Evolutionary conservation across 2,113 vertebrate species (phyloP).

Genomic region (Forbesichthys papilliferus): DNA sequence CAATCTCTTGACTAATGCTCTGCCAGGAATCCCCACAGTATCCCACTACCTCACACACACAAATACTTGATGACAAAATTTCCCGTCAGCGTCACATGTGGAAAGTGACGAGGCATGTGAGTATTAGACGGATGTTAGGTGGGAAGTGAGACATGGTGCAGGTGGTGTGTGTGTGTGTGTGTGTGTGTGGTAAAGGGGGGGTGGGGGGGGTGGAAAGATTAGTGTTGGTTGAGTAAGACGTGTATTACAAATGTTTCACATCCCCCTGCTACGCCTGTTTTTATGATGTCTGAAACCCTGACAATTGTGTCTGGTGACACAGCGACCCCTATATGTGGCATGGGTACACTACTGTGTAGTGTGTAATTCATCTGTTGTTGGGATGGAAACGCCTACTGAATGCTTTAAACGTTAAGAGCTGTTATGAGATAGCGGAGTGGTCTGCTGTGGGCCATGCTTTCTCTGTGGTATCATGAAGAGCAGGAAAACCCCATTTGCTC

Average conservation of each 20-base stretch:
- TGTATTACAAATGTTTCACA: background rate
- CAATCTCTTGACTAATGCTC: background rate
- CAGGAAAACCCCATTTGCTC: too few species aligned
- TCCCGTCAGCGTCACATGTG: background rate
- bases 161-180: slow-evolving; percentile 7
- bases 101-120: slow-evolving; percentile 25
- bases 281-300: background rate
- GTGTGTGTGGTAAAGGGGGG: background rate
- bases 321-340: slow-evolving; percentile 26
- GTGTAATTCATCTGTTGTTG: background rate
- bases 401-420: too few species aligned
- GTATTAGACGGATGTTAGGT: slow-evolving; percentile 8
- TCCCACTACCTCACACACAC: background rate
- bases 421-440: too few species aligned
- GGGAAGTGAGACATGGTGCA: slow-evolving; percentile 4
- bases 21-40: background rate
- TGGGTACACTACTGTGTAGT: background rate
- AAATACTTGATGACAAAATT: background rate
- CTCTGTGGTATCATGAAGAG: too few species aligned
- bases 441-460: too few species aligned
- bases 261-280: slow-evolving; percentile 6
- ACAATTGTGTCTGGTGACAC: slow-evolving; percentile 14
- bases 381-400: background rate
- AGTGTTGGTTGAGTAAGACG: too few species aligned
- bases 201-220: background rate